Evolutionary conservation across 2,888 invertebrate genomes (phyloP), one percentile per base, ranked within the genome.

Genomic region (Drosophila melanosoma): DNA sequence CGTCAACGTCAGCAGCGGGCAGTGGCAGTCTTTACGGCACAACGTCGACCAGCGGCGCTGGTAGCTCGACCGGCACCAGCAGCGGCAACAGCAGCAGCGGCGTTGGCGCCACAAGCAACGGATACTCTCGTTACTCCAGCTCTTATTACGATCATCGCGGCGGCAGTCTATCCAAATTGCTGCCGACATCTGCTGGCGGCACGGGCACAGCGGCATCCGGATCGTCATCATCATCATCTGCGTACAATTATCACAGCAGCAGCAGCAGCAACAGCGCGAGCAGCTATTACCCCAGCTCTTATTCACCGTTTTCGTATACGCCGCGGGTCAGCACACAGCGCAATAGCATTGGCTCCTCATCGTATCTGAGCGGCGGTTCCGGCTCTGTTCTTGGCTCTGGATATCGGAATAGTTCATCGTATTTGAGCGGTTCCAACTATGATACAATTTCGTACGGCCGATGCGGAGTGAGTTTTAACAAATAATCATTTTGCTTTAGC

Each of bases 11-110:
- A 87, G 90, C 90, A 86, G 91, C 92, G 90, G 91, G 93, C 89
- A 93, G 91, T 88, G 91, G 93, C 89, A 92, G 91, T 90, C 90
- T 92, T 62, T 93, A 92, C 91, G 91, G 92, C 90, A 91, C 93
- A 82, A 89, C 93, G 77, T 88, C 91, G 74, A 83, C 91, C 78
- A 88, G 89, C 82, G 69, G 74, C 57, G 80, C 74, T 63, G 73
- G 74, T 69, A 69, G 80, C 76, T 68, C 76, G 91, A 80, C 78
- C 79, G 82, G 80, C 71, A 67, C 64, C 67, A 65, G 48, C 57
- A 62, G 69, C 63, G 60, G 53, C 68, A 76, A 61, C 63, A 72
- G 69, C 63, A 65, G 53, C 52, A 68, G 75, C 65, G 74, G 59
- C 23, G 68, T 64, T 48, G 74, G 85, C 54, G 79, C 65, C 71